phyloP scores from a whole-genome alignment of 2,888 invertebrate genomes.

The Corythucha ciliata region DNA sequence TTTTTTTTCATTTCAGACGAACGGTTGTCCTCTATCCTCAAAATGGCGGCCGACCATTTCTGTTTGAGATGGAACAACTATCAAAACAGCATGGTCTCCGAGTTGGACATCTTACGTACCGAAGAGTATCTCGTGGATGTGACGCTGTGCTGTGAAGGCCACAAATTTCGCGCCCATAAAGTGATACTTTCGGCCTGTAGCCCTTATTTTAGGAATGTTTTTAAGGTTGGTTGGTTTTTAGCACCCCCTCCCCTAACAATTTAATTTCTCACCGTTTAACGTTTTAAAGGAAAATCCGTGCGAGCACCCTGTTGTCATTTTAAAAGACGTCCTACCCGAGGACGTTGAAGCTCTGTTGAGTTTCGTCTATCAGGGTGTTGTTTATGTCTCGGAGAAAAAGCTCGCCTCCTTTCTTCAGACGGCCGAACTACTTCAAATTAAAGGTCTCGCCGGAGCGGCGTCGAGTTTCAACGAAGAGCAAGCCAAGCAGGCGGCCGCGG shows the following conservation, averaged over 20 bases:
- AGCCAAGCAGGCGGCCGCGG: constrained; percentile 15
- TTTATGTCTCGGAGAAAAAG: constrained; percentile 58
- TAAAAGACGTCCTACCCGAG: constrained; percentile 57
- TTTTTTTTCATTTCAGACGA: no score
- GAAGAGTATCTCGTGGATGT: constrained; percentile 64
- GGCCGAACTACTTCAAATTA: constrained; percentile 57
- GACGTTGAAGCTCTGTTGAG: constrained; percentile 58
- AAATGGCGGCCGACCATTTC: constrained; percentile 51
- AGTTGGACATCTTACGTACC: constrained; percentile 57
- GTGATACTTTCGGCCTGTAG: constrained; percentile 65
- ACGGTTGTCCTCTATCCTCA: no score
- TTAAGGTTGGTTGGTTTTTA: constrained; percentile 47
- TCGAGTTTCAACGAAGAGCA: constrained; percentile 32
- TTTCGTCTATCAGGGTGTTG: constrained; percentile 65
- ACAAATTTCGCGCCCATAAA: constrained; percentile 63
- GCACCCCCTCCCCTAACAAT: neutral
- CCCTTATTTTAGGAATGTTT: constrained; percentile 63
- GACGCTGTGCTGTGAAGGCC: constrained; percentile 62
- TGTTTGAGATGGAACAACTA: constrained; percentile 68
- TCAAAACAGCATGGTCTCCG: constrained; percentile 58
- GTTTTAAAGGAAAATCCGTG: constrained; percentile 57
- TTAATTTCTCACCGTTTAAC: neutral
- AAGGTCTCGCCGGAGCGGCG: constrained; percentile 50
- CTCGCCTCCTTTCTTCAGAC: constrained; percentile 56
- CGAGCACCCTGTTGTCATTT: constrained; percentile 61